Evolutionary conservation across 2,888 invertebrate species (phyloP).

Genomic region (Chloromyia formosa): DNA sequence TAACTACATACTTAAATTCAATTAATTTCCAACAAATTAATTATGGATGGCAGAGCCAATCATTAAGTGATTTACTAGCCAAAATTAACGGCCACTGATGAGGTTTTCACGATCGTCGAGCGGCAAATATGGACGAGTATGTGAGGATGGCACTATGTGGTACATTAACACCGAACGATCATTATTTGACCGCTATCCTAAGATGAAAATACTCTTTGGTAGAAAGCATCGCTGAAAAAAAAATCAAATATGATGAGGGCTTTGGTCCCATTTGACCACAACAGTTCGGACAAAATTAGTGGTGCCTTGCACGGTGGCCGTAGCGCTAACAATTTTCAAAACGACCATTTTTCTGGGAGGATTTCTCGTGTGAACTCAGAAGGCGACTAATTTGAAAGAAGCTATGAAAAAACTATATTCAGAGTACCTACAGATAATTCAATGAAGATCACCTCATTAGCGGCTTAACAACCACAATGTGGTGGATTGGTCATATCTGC

Average conservation of each 20-base stretch:
- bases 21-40: constrained; percentile 50
- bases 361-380: constrained; percentile 34
- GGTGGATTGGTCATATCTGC: constrained; percentile 26
- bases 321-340: constrained; percentile 6
- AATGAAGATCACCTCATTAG: constrained; percentile 41
- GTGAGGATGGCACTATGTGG: constrained; percentile 12
- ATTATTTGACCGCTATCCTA: constrained; percentile 28
- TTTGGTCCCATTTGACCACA: constrained; percentile 33
- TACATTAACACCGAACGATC: constrained; percentile 12
- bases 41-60: constrained; percentile 47
- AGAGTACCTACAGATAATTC: constrained; percentile 3
- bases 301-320: constrained; percentile 30
- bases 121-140: constrained; percentile 25
- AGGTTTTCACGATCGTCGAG: constrained; percentile 27
- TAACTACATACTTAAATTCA: constrained; percentile 37
- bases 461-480: constrained; percentile 33
- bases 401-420: not conserved
- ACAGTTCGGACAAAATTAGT: not conserved
- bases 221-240: not conserved
- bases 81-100: constrained; percentile 47
- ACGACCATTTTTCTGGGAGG: constrained; percentile 34
- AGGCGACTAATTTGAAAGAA: not conserved
- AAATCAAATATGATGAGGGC: constrained; percentile 8
- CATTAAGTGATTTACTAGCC: constrained; percentile 50
- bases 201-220: not conserved